Base-by-base conservation (phyloP, 2,888 invertebrate genomes). In the Hypsopygia costalis region DNA sequence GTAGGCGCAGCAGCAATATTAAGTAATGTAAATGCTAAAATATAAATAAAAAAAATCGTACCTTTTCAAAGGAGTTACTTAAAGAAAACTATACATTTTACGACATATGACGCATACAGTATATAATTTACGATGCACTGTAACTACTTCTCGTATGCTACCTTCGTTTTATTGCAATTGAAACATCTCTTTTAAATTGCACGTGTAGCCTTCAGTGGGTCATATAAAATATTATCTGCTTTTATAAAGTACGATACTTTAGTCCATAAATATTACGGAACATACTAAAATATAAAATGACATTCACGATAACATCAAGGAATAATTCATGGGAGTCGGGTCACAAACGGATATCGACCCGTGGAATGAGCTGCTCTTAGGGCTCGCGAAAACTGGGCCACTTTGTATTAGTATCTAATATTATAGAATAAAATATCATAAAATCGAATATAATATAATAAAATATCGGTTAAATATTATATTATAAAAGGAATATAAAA, bases 241-340 rank as follows among this genome's bases (percentile, higher is more conserved):
- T 16, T 16, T 3, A 16, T 29, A 20, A 36, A 36, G 36, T 36
- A 21, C 20, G 20, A 20, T 36, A 36, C 29, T 36, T 36, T 20
- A 11, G 36, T 29, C 20, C 36, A 36, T 36, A 36, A 36, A 36
- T 36, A 36, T 36, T 20, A 11, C 11, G 36, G 29, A 37, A 37
- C 22, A 30, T 37, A 16, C 25, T 25, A 30, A 37, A 37, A 37
- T 37, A 40, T 20, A 34, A 39, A 16, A 40, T 42, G 37, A 30
- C 20, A 47, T 37, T 41, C 33, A 37, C 40, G 36, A 46, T 46
- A 34, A 41, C 46, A 58, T 44, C 44, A 34, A 44, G 53, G 51
- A 52, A 58, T 58, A 54, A 58, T 58, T 58, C 49, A 59, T 46
- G 48, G 41, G 31, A 36, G 34, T 38, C 29, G 27, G 37, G 33